phyloP scores from a whole-genome alignment of 2,113 vertebrate genomes.

The Tenebrosternarchus preto region DNA sequence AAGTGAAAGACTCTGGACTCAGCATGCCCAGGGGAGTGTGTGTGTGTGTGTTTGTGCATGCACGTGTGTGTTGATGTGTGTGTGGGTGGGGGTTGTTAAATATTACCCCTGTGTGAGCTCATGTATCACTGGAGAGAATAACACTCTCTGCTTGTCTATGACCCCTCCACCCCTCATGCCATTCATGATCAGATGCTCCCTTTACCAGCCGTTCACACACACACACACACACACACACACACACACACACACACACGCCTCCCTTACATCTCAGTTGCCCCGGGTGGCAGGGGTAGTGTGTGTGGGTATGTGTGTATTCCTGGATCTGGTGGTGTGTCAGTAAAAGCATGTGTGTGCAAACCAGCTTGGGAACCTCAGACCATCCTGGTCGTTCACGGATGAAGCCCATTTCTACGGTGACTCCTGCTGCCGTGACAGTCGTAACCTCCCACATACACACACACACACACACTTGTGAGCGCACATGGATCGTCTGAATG shows the following conservation, averaged over 20 bases:
- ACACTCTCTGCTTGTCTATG: conserved; percentile 14
- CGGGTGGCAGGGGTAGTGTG: not conserved
- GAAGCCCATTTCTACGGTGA: no score
- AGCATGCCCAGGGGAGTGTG: not conserved
- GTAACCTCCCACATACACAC: conserved; percentile 17
- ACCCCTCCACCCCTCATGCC: conserved; percentile 8
- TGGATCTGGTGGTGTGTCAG: not conserved
- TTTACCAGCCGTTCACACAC: conserved; percentile 30
- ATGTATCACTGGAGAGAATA: conserved; percentile 19
- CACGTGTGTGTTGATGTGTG: conserved; percentile 38
- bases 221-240: conserved; percentile 29
- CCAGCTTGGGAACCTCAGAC: no score
- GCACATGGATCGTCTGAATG: not conserved
- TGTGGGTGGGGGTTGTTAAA: conserved; percentile 5
- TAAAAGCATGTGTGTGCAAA: not conserved
- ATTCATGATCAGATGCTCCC: conserved; percentile 25
- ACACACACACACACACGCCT: conserved; percentile 30
- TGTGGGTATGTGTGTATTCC: not conserved
- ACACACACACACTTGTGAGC: no score
- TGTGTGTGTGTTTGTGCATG: conserved; percentile 36
- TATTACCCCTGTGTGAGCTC: not conserved
- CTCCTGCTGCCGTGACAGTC: no score
- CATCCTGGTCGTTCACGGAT: no score
- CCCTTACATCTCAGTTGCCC: not conserved
- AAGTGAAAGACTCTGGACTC: no score